phyloP scores from a whole-genome alignment of 2,113 vertebrate genomes.

The Forbesichthys papilliferus region DNA sequence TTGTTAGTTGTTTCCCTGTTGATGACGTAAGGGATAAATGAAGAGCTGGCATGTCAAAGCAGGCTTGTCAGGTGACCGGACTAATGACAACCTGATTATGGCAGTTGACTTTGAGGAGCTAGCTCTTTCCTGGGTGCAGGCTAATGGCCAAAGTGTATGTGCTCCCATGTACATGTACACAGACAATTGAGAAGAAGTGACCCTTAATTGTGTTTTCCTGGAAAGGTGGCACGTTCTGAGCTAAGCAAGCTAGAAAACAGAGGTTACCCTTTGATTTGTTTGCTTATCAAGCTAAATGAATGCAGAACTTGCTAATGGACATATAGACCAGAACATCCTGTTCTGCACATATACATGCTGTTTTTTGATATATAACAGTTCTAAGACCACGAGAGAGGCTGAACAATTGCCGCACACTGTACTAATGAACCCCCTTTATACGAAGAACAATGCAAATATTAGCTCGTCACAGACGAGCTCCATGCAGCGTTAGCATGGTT shows the following conservation, averaged over 20 bases:
- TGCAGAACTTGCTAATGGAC: constrained; percentile 28
- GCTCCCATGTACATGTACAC: constrained; percentile 54
- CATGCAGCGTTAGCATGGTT: constrained; percentile 18
- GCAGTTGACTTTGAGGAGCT: constrained; percentile 39
- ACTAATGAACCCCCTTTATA: no score
- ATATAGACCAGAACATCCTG: neutral
- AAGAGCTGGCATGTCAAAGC: neutral
- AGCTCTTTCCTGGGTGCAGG: constrained; percentile 1
- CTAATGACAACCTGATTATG: constrained; percentile 44
- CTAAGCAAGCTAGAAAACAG: neutral
- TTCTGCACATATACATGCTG: neutral
- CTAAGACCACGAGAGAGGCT: no score
- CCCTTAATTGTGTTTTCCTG: constrained; percentile 69
- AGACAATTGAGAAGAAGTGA: constrained; percentile 57
- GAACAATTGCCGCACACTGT: no score
- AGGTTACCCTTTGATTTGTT: constrained; percentile 9
- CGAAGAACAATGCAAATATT: no score
- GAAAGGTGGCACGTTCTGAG: constrained; percentile 48
- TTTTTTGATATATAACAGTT: no score
- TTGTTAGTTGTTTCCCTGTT: no score
- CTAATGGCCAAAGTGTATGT: constrained; percentile 60
- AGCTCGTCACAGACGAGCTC: neutral
- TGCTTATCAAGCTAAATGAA: constrained; percentile 53
- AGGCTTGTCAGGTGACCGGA: neutral
- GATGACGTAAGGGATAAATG: no score